These are phyloP conservation scores for Drosophila greeni DNA, from an alignment of 2,888 invertebrate genomes.

Conservation along the genomic window DNA sequence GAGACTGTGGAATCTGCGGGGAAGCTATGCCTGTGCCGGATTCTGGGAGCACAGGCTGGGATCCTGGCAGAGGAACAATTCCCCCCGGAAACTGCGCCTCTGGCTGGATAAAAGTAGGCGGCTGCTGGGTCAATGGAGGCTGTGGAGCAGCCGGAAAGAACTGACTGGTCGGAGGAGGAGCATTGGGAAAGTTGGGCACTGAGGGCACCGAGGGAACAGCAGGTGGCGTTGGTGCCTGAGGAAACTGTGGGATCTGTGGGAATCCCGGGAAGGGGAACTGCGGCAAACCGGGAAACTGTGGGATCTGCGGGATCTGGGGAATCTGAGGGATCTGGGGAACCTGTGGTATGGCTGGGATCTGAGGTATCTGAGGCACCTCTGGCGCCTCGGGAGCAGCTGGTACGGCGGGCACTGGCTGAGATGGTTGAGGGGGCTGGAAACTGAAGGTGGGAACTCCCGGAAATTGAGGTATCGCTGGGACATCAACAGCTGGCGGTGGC, in stretches of 20 bases:
- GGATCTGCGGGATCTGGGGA: constrained; percentile 28
- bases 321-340: constrained; percentile 1
- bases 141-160: constrained; percentile 69
- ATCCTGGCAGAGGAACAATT: constrained; percentile 64
- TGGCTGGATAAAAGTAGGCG: constrained; percentile 68
- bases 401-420: constrained; percentile 36
- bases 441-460: constrained; percentile 53
- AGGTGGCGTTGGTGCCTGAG: constrained; percentile 35
- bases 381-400: constrained; percentile 48
- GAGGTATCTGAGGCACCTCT: constrained; percentile 33
- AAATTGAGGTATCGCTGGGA: constrained; percentile 39
- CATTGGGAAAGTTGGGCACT: constrained; percentile 21
- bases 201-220: constrained; percentile 12
- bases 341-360: constrained; percentile 30
- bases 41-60: constrained; percentile 58
- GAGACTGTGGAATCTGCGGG: constrained; percentile 67
- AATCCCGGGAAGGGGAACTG: constrained; percentile 34
- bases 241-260: constrained; percentile 32
- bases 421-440: constrained; percentile 45
- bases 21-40: constrained; percentile 74
- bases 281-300: constrained; percentile 17
- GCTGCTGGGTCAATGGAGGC: constrained; percentile 69
- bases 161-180: constrained; percentile 33
- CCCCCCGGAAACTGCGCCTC: constrained; percentile 68
- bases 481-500: constrained; percentile 42